Conservation (phyloP, 2,888 invertebrate genomes). For the Noctua comes region DNA sequence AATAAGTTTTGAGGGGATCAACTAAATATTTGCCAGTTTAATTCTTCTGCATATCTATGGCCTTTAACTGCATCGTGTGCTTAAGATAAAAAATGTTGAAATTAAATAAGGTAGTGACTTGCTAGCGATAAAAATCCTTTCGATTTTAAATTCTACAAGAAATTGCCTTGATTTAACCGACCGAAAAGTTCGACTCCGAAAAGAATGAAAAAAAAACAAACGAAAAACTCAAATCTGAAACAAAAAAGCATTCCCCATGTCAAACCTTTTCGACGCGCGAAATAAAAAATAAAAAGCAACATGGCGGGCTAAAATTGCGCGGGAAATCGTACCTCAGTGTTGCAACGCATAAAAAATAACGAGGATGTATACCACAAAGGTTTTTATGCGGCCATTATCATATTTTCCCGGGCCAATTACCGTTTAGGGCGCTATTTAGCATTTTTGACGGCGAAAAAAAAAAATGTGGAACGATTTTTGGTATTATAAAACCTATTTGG, state of each 20-base stretch:
- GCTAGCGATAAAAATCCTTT: neutral
- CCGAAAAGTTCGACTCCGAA: neutral
- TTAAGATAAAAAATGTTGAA: neutral
- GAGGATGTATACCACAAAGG: constrained; percentile 81
- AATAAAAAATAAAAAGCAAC: constrained; percentile 73
- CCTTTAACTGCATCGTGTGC: neutral
- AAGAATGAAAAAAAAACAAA: neutral
- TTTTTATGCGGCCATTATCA: constrained; percentile 86
- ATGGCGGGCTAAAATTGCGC: constrained; percentile 77
- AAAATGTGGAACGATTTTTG: constrained; percentile 67
- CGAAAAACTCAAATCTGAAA: constrained; percentile 8
- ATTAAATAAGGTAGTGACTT: neutral
- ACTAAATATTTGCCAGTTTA: neutral
- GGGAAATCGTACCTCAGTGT: constrained; percentile 75
- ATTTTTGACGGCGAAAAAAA: constrained; percentile 75
- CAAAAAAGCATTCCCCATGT: constrained; percentile 43
- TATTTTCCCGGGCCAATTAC: constrained; percentile 85
- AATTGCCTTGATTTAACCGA: neutral
- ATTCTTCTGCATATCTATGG: neutral
- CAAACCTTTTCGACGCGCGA: constrained; percentile 54
- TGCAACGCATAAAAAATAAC: constrained; percentile 80
- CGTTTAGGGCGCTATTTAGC: constrained; percentile 79
- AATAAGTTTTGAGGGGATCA: neutral
- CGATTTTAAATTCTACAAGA: neutral
- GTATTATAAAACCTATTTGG: constrained; percentile 68